Evolutionary conservation across 2,888 invertebrate species (phyloP).

Genomic region (Platynereis dumerilii): DNA sequence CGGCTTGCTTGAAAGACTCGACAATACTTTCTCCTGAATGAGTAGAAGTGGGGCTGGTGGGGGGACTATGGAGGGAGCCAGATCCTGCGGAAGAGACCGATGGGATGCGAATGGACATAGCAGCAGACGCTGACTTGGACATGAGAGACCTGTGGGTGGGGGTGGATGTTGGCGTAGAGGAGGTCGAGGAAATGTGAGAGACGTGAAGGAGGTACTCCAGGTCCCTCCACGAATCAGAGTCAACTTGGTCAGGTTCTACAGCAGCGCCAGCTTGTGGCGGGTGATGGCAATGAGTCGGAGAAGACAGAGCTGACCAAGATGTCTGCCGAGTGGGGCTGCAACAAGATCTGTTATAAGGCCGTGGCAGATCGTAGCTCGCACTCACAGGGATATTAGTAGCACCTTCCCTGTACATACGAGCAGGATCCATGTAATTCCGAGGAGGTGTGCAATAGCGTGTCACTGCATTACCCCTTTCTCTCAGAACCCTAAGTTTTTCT

Average conservation of each 20-base stretch:
- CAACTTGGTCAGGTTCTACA: too few relatives aligned
- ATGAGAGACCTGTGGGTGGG: too few relatives aligned
- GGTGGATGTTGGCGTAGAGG: neutral
- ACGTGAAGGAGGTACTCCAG: constrained; percentile 5
- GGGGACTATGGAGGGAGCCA: constrained; percentile 1
- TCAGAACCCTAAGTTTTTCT: constrained; percentile 4
- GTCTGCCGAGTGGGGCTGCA: too few relatives aligned
- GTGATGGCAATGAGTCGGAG: too few relatives aligned
- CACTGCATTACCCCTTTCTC: constrained; percentile 12
- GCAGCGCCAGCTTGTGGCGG: too few relatives aligned
- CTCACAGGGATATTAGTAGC: neutral
- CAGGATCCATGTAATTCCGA: constrained; percentile 5
- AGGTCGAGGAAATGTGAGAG: neutral
- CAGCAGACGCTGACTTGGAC: too few relatives aligned
- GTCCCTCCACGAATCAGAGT: constrained; percentile 11
- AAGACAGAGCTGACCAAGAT: too few relatives aligned
- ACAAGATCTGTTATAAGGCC: too few relatives aligned
- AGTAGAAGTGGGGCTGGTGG: constrained; percentile 13
- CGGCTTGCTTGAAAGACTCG: constrained; percentile 48
- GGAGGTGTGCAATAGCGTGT: constrained; percentile 28
- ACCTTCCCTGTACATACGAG: constrained; percentile 1
- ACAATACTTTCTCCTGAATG: constrained; percentile 39
- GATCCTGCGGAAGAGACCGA: neutral
- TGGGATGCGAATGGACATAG: neutral
- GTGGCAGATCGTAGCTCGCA: neutral